phyloP scores from a whole-genome alignment of 2,797 vertebrate genomes.

The Molossus molossus region DNA sequence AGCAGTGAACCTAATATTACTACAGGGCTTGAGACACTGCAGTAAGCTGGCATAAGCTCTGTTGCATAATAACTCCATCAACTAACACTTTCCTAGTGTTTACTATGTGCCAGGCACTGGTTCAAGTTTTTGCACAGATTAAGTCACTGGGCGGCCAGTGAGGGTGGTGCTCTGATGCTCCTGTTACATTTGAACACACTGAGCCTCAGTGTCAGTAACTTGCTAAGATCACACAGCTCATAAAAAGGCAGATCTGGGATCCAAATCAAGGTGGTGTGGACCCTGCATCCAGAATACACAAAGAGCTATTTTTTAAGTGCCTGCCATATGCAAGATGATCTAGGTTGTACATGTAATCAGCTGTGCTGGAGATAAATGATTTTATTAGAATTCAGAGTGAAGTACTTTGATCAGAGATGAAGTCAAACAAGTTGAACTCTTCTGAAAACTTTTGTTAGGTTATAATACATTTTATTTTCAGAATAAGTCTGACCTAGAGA shows the following conservation, averaged over 20 bases:
- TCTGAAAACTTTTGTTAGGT: neutral
- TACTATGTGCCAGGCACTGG: rapidly evolving
- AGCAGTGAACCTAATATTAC: neutral
- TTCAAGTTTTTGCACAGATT: too few species aligned
- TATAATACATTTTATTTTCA: neutral
- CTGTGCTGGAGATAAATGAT: rapidly evolving
- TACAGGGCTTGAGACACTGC: neutral
- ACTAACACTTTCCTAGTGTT: neutral
- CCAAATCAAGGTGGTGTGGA: neutral
- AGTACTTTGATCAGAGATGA: neutral
- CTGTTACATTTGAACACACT: neutral
- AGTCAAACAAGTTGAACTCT: neutral
- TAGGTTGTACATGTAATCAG: rapidly evolving
- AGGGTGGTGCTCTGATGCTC: neutral
- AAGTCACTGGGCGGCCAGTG: too few species aligned
- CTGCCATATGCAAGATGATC: rapidly evolving
- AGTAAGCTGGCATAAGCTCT: neutral
- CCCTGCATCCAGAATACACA: neutral
- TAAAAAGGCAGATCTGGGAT: neutral
- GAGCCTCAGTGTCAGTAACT: neutral
- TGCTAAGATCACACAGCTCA: neutral
- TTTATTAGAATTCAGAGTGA: neutral
- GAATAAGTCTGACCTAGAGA: neutral
- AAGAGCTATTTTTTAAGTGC: rapidly evolving
- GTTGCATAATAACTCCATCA: neutral